Conservation (phyloP, 1,140 invertebrate genomes). For the Thalassaphorura encarpata region DNA sequence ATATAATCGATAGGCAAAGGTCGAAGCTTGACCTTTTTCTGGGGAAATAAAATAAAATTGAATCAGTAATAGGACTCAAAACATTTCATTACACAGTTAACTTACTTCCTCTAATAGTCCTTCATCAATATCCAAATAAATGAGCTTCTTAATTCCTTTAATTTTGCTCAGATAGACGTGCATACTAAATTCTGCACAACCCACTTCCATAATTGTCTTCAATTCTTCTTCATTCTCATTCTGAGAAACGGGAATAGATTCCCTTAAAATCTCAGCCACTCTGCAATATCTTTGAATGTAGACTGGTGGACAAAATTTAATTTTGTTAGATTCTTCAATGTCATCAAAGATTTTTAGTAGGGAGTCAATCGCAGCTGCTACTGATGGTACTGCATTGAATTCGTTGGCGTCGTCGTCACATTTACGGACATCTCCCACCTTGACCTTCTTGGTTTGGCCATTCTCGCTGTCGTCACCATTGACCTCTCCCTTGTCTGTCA, state of each 20-base stretch:
- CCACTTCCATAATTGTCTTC: conserved; percentile 23
- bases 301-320: conserved; percentile 21
- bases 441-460: too few species aligned
- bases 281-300: conserved; percentile 26
- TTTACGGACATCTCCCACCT: too few species aligned
- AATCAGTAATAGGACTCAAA: background rate
- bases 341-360: too few species aligned
- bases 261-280: conserved; percentile 13
- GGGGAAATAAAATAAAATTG: background rate
- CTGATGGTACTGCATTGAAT: too few species aligned
- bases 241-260: too few species aligned
- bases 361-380: too few species aligned
- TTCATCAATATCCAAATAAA: conserved; percentile 27
- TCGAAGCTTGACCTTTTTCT: background rate
- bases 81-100: background rate
- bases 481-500: too few species aligned
- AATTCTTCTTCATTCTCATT: background rate
- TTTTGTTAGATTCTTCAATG: background rate
- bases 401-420: too few species aligned
- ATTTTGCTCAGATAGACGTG: conserved; percentile 15
- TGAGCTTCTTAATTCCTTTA: conserved; percentile 17
- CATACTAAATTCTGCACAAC: conserved; percentile 29
- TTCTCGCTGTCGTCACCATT: too few species aligned
- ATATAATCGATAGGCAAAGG: conserved; percentile 24
- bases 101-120: conserved; percentile 9